Evolutionary conservation across 2,888 invertebrate species (phyloP), one percentile per base, ranked within the genome.

Genomic region (Phragmatobia fuliginosa): DNA sequence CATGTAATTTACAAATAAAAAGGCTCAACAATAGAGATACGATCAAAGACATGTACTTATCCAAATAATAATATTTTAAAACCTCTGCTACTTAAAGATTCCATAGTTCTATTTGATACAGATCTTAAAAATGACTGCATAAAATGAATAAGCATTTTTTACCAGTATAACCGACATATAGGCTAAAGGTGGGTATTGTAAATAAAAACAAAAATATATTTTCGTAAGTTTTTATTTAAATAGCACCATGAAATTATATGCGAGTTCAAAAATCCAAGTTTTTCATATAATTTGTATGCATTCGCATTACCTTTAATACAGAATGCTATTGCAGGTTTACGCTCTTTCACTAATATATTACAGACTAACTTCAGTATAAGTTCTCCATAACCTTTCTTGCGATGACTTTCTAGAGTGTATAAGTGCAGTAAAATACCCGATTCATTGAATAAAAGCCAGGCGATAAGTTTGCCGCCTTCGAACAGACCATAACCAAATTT

Each of bases 331-430:
- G 87, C 86, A 68, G 85, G 77, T 75, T 80, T 86, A 5, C 79
- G 81, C 45, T 85, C 73, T 28, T 76, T 68, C 21, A 88, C 70
- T 14, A 85, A 63, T 16, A 80, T 71, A 71, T 91, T 87, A 8
- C 83, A 81, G 25, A 88, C 81, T 1, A 87, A 56, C 75, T 88
- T 90, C 5, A 88, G 38, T 18, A 89, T 73, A 32, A 87, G 69
- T 69, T 87, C 86, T 0, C 83, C 90, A 62, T 88, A 90, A 1
- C 90, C 90, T 67, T 87, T 87, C 28, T 82, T 83, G 78, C 91
- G 87, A n/a, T 89, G 79, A 2, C 80, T 74, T 71, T 88, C 86
- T 58, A 88, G 16, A 3, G 89, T 90, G 62, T 84, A 91, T 4
- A 91, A 68, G 71, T 91, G 90, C 0, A 85, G 81, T 10, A 91